Base-by-base conservation (phyloP, 2,113 vertebrate genomes). In the Nettapus auritus region DNA sequence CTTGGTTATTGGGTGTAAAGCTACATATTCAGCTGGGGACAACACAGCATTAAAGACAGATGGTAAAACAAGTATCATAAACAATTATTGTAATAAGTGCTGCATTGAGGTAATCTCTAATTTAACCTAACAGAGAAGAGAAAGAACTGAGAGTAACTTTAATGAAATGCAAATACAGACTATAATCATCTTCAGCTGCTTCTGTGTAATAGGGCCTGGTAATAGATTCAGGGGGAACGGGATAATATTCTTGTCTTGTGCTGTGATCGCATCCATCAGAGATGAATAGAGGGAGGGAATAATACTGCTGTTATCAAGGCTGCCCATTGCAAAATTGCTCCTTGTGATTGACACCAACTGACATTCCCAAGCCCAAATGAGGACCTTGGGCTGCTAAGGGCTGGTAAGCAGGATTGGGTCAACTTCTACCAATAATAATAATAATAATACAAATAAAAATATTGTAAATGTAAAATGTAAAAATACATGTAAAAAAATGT, bases 51-150 rank as follows among this genome's bases (percentile, higher is more conserved):
- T 96, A 91, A 96, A 97, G 97, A 94, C 97, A 98, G 97, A 97
- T 98, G 97, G 97, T 86, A 88, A 96, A 97, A 96, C 91, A 96
- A 71, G 79, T 93, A 96, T 97, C 94, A 86, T 96, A 96, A 98
- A 97, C 67, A 87, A 97, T 97, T 97, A 97, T 88, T 96, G 84
- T 94, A 97, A 96, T 97, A 98, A 97, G 89, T 83, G 55, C 94
- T 23, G 38, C 80, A 66, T 88, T 95, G 94, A 92, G 86, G 64
- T 89, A 91, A 93, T 95, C 94, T 90, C 95, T 95, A 88, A 96
- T 95, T 97, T 96, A 90, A 97, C 97, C 95, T 97, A 94, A 1
- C 85, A 71, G 93, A 91, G 64, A 96, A 97, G 62, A 91, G 86
- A 95, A 96, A 82, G 95, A 89, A 95, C 69, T 80, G 71, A 69